Evolutionary conservation across 2,113 vertebrate genomes (phyloP).

Genomic region (Castor canadensis): DNA sequence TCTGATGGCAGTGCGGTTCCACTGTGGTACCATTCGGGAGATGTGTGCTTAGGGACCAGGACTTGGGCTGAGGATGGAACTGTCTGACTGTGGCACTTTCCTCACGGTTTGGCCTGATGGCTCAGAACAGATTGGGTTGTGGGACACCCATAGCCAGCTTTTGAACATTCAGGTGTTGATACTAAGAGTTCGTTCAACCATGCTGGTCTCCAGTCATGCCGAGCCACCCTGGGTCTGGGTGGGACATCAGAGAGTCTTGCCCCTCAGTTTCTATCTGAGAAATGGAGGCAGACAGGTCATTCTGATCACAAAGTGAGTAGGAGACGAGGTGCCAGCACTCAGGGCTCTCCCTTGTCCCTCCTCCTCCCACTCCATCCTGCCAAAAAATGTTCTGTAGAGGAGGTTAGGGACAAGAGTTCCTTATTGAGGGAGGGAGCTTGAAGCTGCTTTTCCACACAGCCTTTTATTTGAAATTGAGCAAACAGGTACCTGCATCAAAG

Average conservation of each 20-base stretch:
- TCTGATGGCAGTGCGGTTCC: not conserved
- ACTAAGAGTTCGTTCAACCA: not conserved
- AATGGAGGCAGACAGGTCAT: not conserved
- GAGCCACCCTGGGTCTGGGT: not conserved
- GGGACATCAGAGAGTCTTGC: not conserved
- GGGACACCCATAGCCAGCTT: not conserved
- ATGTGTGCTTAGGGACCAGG: no score
- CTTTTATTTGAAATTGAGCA: not conserved
- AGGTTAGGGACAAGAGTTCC: not conserved
- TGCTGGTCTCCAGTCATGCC: not conserved
- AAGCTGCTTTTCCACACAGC: not conserved
- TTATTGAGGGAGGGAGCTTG: not conserved
- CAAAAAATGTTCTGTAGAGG: not conserved
- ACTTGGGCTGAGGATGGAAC: not conserved
- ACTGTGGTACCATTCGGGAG: no score
- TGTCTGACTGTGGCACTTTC: no score
- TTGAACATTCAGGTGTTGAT: rapidly evolving
- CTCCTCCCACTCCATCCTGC: not conserved
- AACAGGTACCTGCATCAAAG: not conserved
- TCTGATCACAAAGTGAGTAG: not conserved
- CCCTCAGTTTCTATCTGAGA: not conserved
- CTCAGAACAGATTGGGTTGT: not conserved
- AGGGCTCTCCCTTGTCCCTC: not conserved
- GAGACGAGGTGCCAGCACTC: not conserved
- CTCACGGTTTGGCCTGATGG: not conserved